Evolutionary conservation across 2,888 invertebrate genomes (phyloP), one percentile per base, ranked within the genome.

Genomic region (Stomorhina lunata): DNA sequence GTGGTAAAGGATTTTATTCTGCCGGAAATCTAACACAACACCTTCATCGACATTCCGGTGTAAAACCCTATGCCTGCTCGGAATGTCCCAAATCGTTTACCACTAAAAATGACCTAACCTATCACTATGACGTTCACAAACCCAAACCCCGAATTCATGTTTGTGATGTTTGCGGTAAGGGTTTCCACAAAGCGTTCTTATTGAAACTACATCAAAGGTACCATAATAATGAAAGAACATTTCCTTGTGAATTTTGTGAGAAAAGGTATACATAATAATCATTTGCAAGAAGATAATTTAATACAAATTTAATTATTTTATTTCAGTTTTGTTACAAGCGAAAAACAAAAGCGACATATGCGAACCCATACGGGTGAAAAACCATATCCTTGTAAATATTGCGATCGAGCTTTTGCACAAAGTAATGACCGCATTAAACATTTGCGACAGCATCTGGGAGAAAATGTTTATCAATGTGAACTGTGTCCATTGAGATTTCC

Each of bases 21-120:
- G 72, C 80, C 1, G 65, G 80, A 10, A 48, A 71, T 29, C 68
- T 84, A 32, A 71, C 61, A 63, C 80, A 72, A 55, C 84, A 84
- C 53, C 45, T 69, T 50, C 57, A 65, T 27, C 73, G 79, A 5
- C 79, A 79, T 53, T 37, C 75, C 29, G 68, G 59, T 22, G 66
- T 61, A 20, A 50, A 68, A 55, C 69, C 59, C 2, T 81, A 50
- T 76, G 22, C 71, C 4, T 81, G 80, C 29, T 50, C 76, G 0
- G 69, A 81, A n/a, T 81, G 80, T 50, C 81, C 81, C 3, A 78
- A 78, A 68, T 53, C 81, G 4, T 77, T 81, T 69, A 40, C 77
- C 1, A 77, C 77, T 7, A 72, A 68, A 55, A 63, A 53, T 6
- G 77, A 81, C 50, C 61, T 81, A 29, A 12, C 55, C 10, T 66